Evolutionary conservation across 2,888 invertebrate genomes (phyloP), one percentile per base, ranked within the genome.

Genomic region (Cephus spinipes): DNA sequence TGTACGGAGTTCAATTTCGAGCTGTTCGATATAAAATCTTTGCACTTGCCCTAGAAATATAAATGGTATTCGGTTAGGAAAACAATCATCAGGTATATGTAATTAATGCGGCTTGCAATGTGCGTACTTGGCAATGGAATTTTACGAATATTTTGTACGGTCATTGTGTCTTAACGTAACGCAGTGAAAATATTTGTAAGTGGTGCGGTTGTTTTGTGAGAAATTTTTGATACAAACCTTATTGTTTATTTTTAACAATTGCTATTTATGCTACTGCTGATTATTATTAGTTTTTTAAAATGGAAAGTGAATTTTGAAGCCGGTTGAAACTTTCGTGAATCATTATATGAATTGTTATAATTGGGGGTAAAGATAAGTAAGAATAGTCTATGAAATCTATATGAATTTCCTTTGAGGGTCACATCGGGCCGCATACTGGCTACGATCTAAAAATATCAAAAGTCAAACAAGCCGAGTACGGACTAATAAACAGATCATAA

Each of bases 381-480:
- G 55, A 55, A 23, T 55, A 55, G 55, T 55, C 55, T 55, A 15
- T 55, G 55, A 55, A 55, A 23, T 55, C 23, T 23, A 23, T 55
- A 55, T 55, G 55, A 55, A 55, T 55, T 55, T 55, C 23, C 55
- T 55, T 55, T 55, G 55, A 55, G 55, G 23, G 55, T 55, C 55
- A 23, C 55, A 23, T 55, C 23, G 55, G 23, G 23, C 55, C 31
- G 71, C 71, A 23, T 31, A 23, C 71, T 32, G 31, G 31, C 71
- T 33, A 71, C 33, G 71, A 71, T 71, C 71, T 71, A 55, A 68
- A 77, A 77, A 34, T 75, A 77, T 71, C 74, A 33, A n/a, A 9
- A 74, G 34, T 12, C 23, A 31, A 77, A 69, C 11, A 77, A 75
- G 30, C 75, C 11, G 23, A 75, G 23, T 69, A 55, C 40, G 33